Conservation (phyloP, 2,797 vertebrate species). For the Anas acuta region DNA sequence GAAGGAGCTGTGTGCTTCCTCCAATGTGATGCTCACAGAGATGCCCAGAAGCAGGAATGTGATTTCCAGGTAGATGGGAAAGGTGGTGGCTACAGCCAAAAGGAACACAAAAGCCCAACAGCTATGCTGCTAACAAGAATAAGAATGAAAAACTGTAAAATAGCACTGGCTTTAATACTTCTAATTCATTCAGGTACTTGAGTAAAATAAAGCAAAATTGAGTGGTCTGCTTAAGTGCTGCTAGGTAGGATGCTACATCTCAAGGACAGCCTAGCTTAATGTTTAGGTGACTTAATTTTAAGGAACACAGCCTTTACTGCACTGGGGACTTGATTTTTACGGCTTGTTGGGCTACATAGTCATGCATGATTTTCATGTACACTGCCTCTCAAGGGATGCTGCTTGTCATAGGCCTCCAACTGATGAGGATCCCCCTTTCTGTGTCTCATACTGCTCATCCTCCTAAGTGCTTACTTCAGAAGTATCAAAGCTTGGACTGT, state of each 20-base stretch:
- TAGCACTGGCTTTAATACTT: not conserved
- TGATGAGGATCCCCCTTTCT: not conserved
- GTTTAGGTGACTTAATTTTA: not conserved
- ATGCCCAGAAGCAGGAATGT: not conserved
- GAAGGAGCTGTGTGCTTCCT: not conserved
- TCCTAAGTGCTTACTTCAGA: not conserved
- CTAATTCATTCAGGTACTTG: not conserved
- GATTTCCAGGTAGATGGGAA: not conserved
- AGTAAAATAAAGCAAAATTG: not conserved
- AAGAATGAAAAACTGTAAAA: not conserved
- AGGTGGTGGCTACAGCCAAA: not conserved
- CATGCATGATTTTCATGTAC: fast-evolving
- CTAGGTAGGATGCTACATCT: not conserved
- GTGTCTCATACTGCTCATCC: not conserved
- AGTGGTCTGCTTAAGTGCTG: not conserved
- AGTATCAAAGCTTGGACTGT: not conserved
- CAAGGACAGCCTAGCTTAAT: not conserved
- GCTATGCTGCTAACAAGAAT: not conserved
- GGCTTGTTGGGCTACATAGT: not conserved
- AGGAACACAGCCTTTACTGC: not conserved
- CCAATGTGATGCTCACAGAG: not conserved
- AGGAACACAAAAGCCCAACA: not conserved
- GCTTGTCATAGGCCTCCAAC: not conserved
- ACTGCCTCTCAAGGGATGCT: not conserved
- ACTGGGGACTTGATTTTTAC: not conserved